Evolutionary conservation across 53 echinoderm and acorn worm genomes (phyloP), one percentile per base, ranked within the genome.

Genomic region (Arbacia lixula): DNA sequence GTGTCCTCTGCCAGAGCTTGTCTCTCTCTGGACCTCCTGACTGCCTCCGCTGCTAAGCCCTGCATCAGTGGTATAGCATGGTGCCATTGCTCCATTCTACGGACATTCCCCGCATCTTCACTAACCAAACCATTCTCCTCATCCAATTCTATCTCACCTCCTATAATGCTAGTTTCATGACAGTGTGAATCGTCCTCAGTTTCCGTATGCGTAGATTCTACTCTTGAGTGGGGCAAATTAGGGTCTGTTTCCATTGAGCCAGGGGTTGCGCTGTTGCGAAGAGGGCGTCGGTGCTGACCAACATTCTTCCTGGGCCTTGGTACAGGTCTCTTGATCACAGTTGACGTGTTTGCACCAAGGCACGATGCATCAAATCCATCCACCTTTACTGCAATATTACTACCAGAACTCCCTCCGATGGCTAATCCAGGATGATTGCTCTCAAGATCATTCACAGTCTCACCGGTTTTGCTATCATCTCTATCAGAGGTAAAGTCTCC

Each of bases 21-120:
- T 22, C 33, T 76, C 24, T 56, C 76, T 76, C 76, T 54, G n/a
- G 76, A 76, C 36, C 30, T 76, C 76, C 39, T 32, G 22, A 76
- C 57, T 9, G 57, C 76, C 56, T 76, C 76, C 2, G 76, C 76
- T 76, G 76, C 76, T 36, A 76, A 26, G 3, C 76, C 76, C 30
- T 56, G 76, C 76, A 76, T 76, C 37, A 76, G 56, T 22, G 76
- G 76, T 11, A 76, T 36, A 12, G 58, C 55, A 36, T 55, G 34
- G 76, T 53, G 76, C 16, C 56, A 35, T 5, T 35, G 38, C 2
- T 57, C 56, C 55, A 36, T 37, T 16, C 1, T 31, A 31, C 34
- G 2, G 17, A 16, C 32, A 31, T 6, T 35, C 16, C 35, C 63
- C 6, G 4, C 3, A 63, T 63, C 63, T 32, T 17, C 33, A 30